Percentiles rank a stretch among this genome's conserved stretches.
These are phyloP conservation scores for Mesembrinibis cayennensis DNA, from an alignment of 2,113 vertebrate species.

Conservation along the genomic window DNA sequence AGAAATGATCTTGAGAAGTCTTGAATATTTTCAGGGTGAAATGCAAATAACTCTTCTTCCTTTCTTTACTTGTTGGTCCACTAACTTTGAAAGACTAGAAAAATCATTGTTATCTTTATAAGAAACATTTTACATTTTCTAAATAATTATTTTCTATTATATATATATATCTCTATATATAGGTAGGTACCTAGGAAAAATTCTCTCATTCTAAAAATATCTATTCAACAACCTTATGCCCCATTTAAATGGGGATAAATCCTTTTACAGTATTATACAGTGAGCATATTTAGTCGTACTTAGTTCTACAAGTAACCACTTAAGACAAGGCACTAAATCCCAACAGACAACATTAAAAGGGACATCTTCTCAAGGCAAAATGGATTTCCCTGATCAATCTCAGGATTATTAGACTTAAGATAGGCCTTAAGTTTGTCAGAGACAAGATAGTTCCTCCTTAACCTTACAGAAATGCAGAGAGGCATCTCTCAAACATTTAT, in stretches of 20 bases:
- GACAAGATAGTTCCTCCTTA: neutral
- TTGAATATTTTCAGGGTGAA: neutral
- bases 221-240: neutral
- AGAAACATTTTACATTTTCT: neutral
- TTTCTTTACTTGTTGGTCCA: neutral
- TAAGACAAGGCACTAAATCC: conserved; percentile 14
- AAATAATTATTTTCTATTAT: neutral
- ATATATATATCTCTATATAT: neutral
- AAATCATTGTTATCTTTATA: neutral
- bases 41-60: neutral
- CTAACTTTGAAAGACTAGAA: neutral
- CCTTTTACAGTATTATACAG: conserved; percentile 21
- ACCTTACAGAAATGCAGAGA: neutral
- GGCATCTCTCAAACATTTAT: neutral
- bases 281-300: conserved; percentile 11
- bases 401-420: neutral
- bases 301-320: conserved; percentile 26
- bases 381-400: neutral
- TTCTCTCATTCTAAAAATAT: neutral
- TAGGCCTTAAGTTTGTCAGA: neutral
- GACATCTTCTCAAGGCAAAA: conserved; percentile 19
- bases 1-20: neutral
- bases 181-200: neutral
- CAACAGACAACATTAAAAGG: neutral
- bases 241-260: conserved; percentile 31